Conservation (phyloP, 2,888 invertebrate species). For the Lepidocyrtoides sp. region DNA sequence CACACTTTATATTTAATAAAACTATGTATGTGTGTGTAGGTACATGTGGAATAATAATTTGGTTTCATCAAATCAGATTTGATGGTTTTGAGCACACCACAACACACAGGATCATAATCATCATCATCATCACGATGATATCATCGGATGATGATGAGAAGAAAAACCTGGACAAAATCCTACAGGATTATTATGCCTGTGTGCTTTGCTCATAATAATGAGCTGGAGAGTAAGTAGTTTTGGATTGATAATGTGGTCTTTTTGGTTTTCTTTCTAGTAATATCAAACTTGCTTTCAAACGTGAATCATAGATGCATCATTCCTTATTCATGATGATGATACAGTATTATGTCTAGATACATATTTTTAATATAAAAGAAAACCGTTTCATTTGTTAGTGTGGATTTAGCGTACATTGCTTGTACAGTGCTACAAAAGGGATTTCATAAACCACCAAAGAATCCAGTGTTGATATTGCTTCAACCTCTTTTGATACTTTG, state of each 20-base stretch:
- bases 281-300: background rate
- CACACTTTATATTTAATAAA: too few relatives aligned
- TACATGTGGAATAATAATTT: conserved; percentile 58
- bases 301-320: too few relatives aligned
- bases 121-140: conserved; percentile 9
- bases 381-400: too few relatives aligned
- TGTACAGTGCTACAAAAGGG: too few relatives aligned
- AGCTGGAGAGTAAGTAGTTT: conserved; percentile 15
- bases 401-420: background rate
- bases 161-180: conserved; percentile 31
- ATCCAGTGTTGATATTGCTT: background rate
- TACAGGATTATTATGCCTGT: conserved; percentile 36
- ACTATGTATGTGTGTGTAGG: background rate
- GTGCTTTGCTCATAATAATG: conserved; percentile 46
- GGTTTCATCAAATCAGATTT: conserved; percentile 64
- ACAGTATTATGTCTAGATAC: too few relatives aligned
- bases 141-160: background rate
- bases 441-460: conserved; percentile 43
- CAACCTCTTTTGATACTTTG: background rate
- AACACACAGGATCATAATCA: conserved; percentile 2
- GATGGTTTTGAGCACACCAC: conserved; percentile 43
- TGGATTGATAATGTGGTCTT: conserved; percentile 37
- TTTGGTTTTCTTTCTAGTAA: background rate
- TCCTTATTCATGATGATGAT: background rate
- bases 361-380: too few relatives aligned